Conservation (phyloP, 2,888 invertebrate genomes). For the Laothoe populi region DNA sequence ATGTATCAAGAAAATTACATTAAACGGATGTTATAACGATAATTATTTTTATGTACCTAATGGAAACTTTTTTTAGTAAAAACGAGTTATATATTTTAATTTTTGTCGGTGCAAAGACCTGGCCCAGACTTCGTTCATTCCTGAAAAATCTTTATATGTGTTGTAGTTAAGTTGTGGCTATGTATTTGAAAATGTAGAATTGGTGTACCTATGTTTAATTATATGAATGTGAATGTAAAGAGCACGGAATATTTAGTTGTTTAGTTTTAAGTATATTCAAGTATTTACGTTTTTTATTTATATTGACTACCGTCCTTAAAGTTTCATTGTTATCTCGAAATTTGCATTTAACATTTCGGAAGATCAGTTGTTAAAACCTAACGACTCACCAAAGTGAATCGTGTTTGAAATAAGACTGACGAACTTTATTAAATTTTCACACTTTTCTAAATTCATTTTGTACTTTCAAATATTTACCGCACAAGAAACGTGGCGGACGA, state of each 20-base stretch:
- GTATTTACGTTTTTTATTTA: conserved; percentile 30
- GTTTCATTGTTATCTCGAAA: conserved; percentile 32
- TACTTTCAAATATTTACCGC: conserved; percentile 51
- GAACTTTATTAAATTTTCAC: conserved; percentile 69
- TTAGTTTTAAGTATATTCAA: conserved; percentile 24
- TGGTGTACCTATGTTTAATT: conserved; percentile 6
- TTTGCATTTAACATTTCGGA: conserved; percentile 33
- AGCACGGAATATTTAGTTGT: conserved; percentile 23
- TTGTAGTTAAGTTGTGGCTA: conserved; percentile 23
- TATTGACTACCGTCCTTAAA: conserved; percentile 55
- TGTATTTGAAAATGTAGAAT: conserved; percentile 1
- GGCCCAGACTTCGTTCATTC: no score
- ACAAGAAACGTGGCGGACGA: conserved; percentile 41
- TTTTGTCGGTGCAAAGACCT: no score
- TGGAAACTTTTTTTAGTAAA: no score
- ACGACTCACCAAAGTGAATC: conserved; percentile 49
- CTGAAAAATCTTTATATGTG: conserved; percentile 21
- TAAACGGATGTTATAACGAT: no score
- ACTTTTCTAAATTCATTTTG: conserved; percentile 73
- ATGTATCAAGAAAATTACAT: no score
- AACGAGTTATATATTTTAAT: no score
- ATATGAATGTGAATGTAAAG: conserved; percentile 10
- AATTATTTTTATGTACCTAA: no score
- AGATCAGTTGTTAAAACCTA: conserved; percentile 43
- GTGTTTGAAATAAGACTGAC: conserved; percentile 77